phyloP scores from a whole-genome alignment of 2,797 vertebrate genomes.

The Cuniculus paca region DNA sequence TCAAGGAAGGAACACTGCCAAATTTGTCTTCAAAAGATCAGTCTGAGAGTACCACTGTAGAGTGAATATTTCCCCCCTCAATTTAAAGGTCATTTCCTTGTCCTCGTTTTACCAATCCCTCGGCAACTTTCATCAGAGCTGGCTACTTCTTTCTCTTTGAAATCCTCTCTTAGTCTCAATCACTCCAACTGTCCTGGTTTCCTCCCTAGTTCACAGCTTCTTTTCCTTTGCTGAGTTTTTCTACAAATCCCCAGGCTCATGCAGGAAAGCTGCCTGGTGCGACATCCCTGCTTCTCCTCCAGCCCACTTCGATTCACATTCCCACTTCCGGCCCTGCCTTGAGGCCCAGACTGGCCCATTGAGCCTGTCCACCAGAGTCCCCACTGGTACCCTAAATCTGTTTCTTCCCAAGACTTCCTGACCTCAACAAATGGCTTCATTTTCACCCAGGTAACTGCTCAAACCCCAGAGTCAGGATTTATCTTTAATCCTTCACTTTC shows the following conservation, averaged over 20 bases:
- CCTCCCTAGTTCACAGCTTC: neutral
- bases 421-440: neutral
- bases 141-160: neutral
- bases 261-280: neutral
- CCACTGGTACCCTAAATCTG: neutral
- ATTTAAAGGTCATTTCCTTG: slow-evolving; percentile 14
- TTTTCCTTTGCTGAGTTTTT: neutral
- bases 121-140: neutral
- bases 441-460: neutral
- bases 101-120: neutral
- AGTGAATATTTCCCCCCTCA: neutral
- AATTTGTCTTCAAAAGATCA: slow-evolving; percentile 36
- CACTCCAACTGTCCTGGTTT: neutral
- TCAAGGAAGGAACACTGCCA: neutral
- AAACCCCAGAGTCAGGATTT: neutral
- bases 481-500: neutral
- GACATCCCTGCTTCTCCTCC: neutral
- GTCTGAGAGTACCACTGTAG: neutral
- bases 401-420: neutral
- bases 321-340: neutral
- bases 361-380: neutral
- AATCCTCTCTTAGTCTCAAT: neutral
- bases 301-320: neutral
- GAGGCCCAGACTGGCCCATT: neutral
- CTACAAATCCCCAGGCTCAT: neutral